Percentiles rank a stretch among this genome's conserved stretches.
Conservation (phyloP, 2,797 vertebrate genomes). For the Sebastiscus tertius region DNA sequence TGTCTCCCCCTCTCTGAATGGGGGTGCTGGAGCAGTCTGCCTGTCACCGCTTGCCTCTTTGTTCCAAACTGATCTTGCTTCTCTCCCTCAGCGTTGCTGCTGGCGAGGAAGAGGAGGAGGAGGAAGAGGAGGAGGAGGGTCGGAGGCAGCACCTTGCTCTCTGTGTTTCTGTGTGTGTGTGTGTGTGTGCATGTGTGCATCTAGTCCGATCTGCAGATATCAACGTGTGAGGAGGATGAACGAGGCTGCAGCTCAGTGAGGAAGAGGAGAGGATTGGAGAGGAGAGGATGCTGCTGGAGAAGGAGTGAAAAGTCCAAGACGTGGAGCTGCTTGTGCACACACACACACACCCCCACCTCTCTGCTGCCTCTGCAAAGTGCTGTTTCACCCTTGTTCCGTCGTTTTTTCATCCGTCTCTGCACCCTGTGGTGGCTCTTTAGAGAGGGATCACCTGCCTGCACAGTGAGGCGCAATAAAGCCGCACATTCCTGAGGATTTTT, state of each 20-base stretch:
- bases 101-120: slow-evolving; percentile 37
- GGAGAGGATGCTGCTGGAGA: slow-evolving; percentile 21
- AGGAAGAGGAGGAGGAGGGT: slow-evolving; percentile 2
- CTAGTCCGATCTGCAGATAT: slow-evolving; percentile 39
- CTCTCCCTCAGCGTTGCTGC: slow-evolving; percentile 62
- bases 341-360: slow-evolving; percentile 39
- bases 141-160: slow-evolving; percentile 63
- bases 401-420: slow-evolving; percentile 35
- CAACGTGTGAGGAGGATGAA: slow-evolving; percentile 52
- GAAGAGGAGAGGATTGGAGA: slow-evolving; percentile 10
- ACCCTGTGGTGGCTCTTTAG: slow-evolving; percentile 45
- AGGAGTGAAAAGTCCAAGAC: slow-evolving; percentile 56
- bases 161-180: not conserved
- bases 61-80: slow-evolving; percentile 76
- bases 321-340: slow-evolving; percentile 34
- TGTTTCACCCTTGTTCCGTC: slow-evolving; percentile 61
- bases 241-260: slow-evolving; percentile 38
- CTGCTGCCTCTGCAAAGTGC: slow-evolving; percentile 68
- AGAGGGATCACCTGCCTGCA: slow-evolving; percentile 67
- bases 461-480: slow-evolving; percentile 48
- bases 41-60: slow-evolving; percentile 80
- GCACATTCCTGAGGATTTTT: slow-evolving; percentile 61
- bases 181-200: slow-evolving; percentile 8
- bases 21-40: slow-evolving; percentile 76
- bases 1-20: slow-evolving; percentile 49